Base-by-base conservation (phyloP, 2,888 invertebrate genomes). In the Lissocephala sabroskyi region DNA sequence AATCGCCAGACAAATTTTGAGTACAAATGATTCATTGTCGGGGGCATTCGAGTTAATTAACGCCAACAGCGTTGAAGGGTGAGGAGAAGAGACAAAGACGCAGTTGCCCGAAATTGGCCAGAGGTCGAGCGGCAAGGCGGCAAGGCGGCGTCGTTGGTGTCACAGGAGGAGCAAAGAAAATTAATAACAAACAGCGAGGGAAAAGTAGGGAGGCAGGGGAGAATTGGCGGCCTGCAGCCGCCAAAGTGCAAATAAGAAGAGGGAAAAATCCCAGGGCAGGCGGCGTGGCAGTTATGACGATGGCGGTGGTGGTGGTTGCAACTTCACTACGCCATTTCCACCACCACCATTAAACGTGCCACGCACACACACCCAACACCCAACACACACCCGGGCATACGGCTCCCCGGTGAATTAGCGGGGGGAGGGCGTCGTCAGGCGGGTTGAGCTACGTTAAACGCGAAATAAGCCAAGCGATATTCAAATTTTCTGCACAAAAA, bases 41-140 rank as follows among this genome's bases (percentile, higher is more conserved):
- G 77, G 80, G 79, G 67, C 57, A 63, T 81, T 80, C 74, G 59
- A 66, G 77, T 81, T 81, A 81, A 80, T 80, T 80, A 80, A 80
- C 66, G 75, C 76, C 79, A 66, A 63, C 70, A 75, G 64, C 59
- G 55, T 23, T 5, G 7, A 49, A 41, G 40, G 28, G 52, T 19
- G 44, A 35, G 19, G 28, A 41, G 35, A 14, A 41, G 3, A 47
- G 26, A 19, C 37, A 2, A 41, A 11, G 42, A 9, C 13, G 35
- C 35, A 14, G 35, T 10, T 16, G 16, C 14, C 13, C 35, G 16
- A 35, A 35, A 35, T 35, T 35, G 35, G 35, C 35, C 13, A 35
- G 14, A 14, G 7, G 36, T n/a, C 11, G n/a, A 37, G n/a, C 19
- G 18, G 18, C 43, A 40, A 52, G 43, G 17, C 16, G 30, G 13